Base-by-base conservation (phyloP, 2,888 invertebrate species). In the Brenthis ino region DNA sequence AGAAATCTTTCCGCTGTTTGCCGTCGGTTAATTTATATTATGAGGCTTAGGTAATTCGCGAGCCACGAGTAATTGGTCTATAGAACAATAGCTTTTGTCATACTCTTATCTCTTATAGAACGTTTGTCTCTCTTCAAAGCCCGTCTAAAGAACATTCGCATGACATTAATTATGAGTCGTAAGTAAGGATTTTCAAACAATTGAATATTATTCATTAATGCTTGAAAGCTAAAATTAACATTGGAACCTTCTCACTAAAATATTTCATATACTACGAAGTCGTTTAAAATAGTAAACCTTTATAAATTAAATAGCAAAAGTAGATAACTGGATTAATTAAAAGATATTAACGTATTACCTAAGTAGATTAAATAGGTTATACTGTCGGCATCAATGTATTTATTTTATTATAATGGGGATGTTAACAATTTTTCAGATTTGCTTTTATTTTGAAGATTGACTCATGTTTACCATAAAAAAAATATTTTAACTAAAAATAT, bases 1-100 rank as follows among this genome's bases (percentile, higher is more conserved):
- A 90, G 92, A 92, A 92, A 93, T 93, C 92, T 93, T 93, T 93
- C 91, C 92, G 93, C 91, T 91, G 91, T 89, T 89, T 91, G 93
- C 92, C 88, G 89, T 87, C 84, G 86, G 85, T 87, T 92, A 92
- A 93, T 93, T 93, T 92, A 93, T 93, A 93, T 93, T 79, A 93
- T 93, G 89, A 91, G 91, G 88, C 88, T 91, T 91, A 91, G 91
- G 92, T 93, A 93, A 92, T 93, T 93, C 91, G 92, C 91, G 88
- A 84, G 85, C 85, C 80, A 83, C 91, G 89, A 92, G 91, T 93
- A 93, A 93, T 93, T 93, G 92, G 88, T 89, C 85, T 85, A 80
- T 81, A 91, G 91, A 93, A 93, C 93, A 93, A 93, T 93, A 87
- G 92, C 91, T 91, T 92, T 93, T 93, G 93, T 93, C 92, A 88